These are phyloP conservation scores for Trogon melanurus DNA, from an alignment of 2,113 vertebrate genomes.

Conservation along the genomic window DNA sequence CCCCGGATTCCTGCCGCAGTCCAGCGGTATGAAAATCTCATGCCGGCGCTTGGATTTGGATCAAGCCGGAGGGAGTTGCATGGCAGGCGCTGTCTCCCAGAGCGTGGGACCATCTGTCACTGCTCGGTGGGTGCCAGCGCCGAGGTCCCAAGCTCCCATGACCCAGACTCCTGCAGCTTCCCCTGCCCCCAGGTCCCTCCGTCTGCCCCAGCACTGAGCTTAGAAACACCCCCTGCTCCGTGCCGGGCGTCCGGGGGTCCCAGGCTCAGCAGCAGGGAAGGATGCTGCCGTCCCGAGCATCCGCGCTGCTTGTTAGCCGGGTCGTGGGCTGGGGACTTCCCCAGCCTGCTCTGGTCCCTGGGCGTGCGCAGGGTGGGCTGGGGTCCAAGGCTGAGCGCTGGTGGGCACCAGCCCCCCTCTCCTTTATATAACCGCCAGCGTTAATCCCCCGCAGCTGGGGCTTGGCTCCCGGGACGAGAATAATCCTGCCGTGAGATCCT, in stretches of 20 bases:
- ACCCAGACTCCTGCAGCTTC: neutral
- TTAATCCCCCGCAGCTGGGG: conserved; percentile 48
- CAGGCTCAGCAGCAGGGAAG: accelerated
- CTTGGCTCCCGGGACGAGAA: neutral
- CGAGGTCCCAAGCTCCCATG: neutral
- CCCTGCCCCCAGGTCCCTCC: neutral
- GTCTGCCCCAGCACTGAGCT: neutral
- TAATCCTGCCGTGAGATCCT: conserved; percentile 30
- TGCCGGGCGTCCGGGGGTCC: neutral
- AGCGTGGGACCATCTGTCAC: conserved; percentile 8
- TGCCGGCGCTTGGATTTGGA: neutral
- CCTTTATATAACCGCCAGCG: conserved; percentile 18
- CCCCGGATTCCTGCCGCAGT: neutral
- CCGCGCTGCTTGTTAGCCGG: accelerated
- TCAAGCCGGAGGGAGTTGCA: neutral
- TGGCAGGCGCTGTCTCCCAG: neutral
- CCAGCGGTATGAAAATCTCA: conserved; percentile 18
- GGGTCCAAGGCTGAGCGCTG: neutral
- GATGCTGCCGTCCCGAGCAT: accelerated
- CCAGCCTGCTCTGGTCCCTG: neutral
- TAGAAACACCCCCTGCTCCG: accelerated
- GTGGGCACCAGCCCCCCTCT: neutral
- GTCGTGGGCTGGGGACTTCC: neutral
- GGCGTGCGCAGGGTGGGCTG: neutral
- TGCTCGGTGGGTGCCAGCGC: neutral